A percentile compares a stretch with the other conserved stretches of the same genome.
These are phyloP conservation scores for Naso thynnoides DNA, from an alignment of 2,797 vertebrate species.

Conservation along the genomic window DNA sequence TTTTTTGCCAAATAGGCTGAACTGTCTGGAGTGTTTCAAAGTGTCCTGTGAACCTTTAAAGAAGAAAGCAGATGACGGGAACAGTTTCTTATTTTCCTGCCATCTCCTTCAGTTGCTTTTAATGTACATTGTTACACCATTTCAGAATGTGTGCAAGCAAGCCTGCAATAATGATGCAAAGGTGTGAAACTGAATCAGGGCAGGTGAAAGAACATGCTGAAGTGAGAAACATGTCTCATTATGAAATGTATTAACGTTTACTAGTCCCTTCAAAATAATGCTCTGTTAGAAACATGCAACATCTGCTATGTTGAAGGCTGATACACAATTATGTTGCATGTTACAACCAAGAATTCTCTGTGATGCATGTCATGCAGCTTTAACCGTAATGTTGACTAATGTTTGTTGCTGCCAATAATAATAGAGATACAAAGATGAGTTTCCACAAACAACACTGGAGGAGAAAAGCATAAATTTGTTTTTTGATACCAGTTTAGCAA, in stretches of 20 bases:
- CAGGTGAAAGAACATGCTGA: slow-evolving; percentile 2
- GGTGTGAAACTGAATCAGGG: slow-evolving; percentile 19
- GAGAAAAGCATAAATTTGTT: neutral
- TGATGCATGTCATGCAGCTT: neutral
- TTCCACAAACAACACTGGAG: neutral
- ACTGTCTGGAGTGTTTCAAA: neutral
- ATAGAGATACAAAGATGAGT: neutral
- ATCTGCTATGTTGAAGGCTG: neutral
- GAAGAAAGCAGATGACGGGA: neutral
- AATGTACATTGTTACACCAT: neutral
- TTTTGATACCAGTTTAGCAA: too few species aligned
- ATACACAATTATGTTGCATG: too few species aligned
- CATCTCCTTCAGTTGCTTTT: neutral
- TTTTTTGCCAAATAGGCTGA: too few species aligned
- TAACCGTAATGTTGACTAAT: neutral
- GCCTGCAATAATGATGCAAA: slow-evolving; percentile 27
- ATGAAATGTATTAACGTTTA: neutral
- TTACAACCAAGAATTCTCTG: too few species aligned
- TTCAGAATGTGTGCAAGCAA: neutral
- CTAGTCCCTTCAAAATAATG: neutral
- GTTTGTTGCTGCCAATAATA: neutral
- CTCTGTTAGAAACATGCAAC: neutral
- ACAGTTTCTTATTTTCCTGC: neutral
- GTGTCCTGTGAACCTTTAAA: neutral
- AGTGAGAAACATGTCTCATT: neutral